Base-by-base conservation (phyloP, 2,113 vertebrate genomes). In the Phaethornis superciliosus region DNA sequence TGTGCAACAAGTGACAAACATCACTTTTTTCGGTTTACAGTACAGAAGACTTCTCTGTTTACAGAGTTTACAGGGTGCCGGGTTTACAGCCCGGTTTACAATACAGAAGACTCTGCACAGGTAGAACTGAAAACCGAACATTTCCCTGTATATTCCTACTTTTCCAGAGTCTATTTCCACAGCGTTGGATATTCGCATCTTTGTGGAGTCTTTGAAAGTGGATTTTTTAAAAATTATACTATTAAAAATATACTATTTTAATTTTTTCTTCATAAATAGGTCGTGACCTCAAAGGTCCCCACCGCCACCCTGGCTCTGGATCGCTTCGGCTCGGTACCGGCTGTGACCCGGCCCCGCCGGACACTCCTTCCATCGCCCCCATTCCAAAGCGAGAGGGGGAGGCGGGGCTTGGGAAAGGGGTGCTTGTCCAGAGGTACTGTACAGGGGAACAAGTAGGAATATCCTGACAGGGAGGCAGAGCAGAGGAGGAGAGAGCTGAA, bases 1-100 rank as follows among this genome's bases (percentile, higher is more conserved):
- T 18, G 33, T 16, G 75, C 93, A 88, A 89, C 81, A 89, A 82
- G 91, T 93, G 87, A 44, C 4, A 10, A 59, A 59, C 3, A 4
- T 14, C 10, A n/a, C n/a, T n/a, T 35, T 58, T 35, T 40, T 1
- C 5, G 1, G 17, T 26, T 91, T 62, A 8, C 27, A 46, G 1
- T 32, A 59, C 65, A 18, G 24, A 13, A 5, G 42, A 6, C 7
- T 32, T n/a, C 56, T 60, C 27, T 54, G n/a, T n/a, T n/a, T n/a
- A n/a, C n/a, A n/a, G n/a, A n/a, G n/a, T n/a, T n/a, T n/a, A n/a
- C n/a, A n/a, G n/a, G n/a, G n/a, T n/a, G n/a, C n/a, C n/a, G n/a
- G n/a, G n/a, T n/a, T n/a, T n/a, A n/a, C n/a, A n/a, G n/a, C n/a
- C n/a, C 5, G 1, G 17, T 26, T 91, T 62, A 8, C 27, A 46